Conservation (phyloP, 2,888 invertebrate species). For the Epinotia bilunana region DNA sequence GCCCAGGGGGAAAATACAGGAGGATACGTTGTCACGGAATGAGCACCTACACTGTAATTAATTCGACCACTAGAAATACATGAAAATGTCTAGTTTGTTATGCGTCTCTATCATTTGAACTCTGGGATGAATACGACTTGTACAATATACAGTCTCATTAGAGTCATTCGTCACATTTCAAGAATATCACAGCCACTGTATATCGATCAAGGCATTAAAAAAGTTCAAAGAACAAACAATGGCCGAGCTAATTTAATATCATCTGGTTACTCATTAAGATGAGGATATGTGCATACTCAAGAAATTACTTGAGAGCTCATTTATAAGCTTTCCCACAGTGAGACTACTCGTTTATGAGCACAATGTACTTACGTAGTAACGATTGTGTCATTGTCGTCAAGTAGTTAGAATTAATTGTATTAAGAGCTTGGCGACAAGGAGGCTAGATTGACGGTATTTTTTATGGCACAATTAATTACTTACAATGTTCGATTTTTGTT, state of each 20-base stretch:
- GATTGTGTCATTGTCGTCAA: neutral
- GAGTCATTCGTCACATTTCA: neutral
- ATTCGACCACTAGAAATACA: too few species aligned
- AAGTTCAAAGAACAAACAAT: conserved; percentile 18
- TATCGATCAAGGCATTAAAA: conserved; percentile 2
- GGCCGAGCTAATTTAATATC: neutral
- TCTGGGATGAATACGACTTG: neutral
- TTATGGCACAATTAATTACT: too few species aligned
- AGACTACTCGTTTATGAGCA: conserved; percentile 12
- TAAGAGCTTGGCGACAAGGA: conserved; percentile 14
- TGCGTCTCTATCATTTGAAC: neutral
- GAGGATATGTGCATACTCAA: conserved; percentile 28
- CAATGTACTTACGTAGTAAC: conserved; percentile 7
- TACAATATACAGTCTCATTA: neutral
- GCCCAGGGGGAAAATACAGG: neutral
- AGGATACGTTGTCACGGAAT: too few species aligned
- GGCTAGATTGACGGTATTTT: neutral
- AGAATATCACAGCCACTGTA: neutral
- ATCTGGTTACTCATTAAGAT: conserved; percentile 8
- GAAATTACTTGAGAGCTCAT: conserved; percentile 29
- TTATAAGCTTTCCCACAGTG: conserved; percentile 36
- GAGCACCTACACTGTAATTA: too few species aligned
- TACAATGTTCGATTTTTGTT: too few species aligned
- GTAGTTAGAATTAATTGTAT: neutral
- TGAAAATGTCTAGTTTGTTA: neutral